Evolutionary conservation across 2,888 invertebrate species (phyloP), one percentile per base, ranked within the genome.

Genomic region (Podotricha telesiphe): DNA sequence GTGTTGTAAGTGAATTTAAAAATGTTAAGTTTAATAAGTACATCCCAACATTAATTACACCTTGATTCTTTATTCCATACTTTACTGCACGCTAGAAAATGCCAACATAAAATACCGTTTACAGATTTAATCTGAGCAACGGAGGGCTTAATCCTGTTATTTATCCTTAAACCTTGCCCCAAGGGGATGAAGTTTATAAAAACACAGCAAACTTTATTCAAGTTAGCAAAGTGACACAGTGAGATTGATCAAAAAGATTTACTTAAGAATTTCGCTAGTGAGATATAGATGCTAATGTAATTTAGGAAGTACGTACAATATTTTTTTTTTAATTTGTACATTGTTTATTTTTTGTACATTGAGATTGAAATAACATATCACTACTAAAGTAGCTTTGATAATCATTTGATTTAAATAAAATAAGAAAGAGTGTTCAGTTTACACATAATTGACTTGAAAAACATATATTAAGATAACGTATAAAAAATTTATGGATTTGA

Each of bases 201-300:
- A 75, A 78, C 75, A 80, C 77, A 76, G 81, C 77, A 76, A 74
- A 71, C 68, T 74, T 71, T 62, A 66, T 63, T 76, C 78, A 73
- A 74, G 51, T 82, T 82, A 66, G 75, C 73, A 62, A 78, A 84
- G 79, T 81, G 82, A 82, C 82, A 78, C 81, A 78, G 78, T 86
- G 82, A 85, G 83, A 84, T 85, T 84, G 83, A 82, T 83, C 81
- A 79, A 78, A 85, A 79, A 85, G 81, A 76, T 78, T 74, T 69
- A 72, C 74, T 75, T 74, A 74, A 77, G 74, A 71, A 78, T 68
- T 78, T 77, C 75, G 74, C 42, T 63, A 68, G 47, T 53, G 28
- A 73, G 69, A 58, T 45, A 48, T 45, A 50, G 20, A 50, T 45
- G 58, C 56, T 58, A 70, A 67, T 51, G 45, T 58, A 40, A 67